phyloP scores from a whole-genome alignment of 2,113 vertebrate species.

The Thunnus maccoyii region DNA sequence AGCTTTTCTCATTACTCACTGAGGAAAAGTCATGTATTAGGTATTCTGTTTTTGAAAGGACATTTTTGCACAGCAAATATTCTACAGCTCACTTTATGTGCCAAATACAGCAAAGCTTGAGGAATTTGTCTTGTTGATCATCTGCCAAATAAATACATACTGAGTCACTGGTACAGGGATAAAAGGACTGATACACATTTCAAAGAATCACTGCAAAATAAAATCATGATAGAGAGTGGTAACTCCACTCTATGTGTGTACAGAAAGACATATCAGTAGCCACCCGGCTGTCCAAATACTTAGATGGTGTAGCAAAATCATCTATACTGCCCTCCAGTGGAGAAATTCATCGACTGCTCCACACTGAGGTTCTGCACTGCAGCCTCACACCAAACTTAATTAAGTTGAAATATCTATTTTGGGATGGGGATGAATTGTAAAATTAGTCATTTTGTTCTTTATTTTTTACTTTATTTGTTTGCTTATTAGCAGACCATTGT shows the following conservation, averaged over 20 bases:
- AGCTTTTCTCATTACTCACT: slow-evolving; percentile 9
- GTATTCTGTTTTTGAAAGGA: background rate
- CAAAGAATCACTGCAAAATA: background rate
- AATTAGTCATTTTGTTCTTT: too few relatives aligned
- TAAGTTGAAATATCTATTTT: background rate
- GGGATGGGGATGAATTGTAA: background rate
- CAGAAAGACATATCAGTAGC: background rate
- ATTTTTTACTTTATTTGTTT: background rate
- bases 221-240: background rate
- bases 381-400: background rate
- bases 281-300: background rate
- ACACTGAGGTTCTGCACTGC: background rate
- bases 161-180: background rate
- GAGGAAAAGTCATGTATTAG: background rate
- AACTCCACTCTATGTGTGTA: background rate
- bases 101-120: too few relatives aligned
- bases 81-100: background rate
- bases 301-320: background rate
- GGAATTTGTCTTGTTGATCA: background rate
- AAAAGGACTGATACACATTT: background rate
- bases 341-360: background rate
- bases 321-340: slow-evolving; percentile 69
- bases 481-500: background rate
- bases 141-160: background rate
- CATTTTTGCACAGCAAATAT: background rate